A percentile compares a stretch with the other conserved stretches of the same genome.
These are phyloP conservation scores for Protobothrops flavoviridis DNA, from an alignment of 2,113 vertebrate genomes.

Conservation along the genomic window DNA sequence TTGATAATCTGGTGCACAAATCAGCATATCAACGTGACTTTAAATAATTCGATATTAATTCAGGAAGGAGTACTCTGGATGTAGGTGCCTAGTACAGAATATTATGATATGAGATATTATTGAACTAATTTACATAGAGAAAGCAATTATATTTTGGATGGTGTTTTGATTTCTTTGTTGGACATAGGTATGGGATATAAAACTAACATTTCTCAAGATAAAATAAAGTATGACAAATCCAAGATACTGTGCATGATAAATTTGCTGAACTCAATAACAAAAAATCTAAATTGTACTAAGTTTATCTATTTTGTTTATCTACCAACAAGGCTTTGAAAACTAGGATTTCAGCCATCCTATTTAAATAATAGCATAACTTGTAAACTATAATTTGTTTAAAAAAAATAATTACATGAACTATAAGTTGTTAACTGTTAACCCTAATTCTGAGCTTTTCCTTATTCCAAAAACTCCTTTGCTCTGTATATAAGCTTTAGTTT, in stretches of 20 bases:
- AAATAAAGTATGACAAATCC: not conserved
- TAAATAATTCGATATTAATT: not conserved
- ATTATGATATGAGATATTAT: not conserved
- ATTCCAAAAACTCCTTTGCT: not conserved
- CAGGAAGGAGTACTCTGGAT: not conserved
- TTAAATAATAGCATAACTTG: not conserved
- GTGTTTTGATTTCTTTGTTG: not conserved
- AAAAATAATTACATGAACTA: not conserved
- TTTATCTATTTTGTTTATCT: not conserved
- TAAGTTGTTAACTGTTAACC: not conserved
- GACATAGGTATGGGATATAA: not conserved
- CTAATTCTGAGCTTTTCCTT: not conserved
- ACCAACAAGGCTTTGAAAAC: not conserved
- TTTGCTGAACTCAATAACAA: not conserved
- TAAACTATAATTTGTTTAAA: not conserved
- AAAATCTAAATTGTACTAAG: not conserved
- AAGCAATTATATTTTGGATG: not conserved
- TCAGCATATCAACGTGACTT: not conserved
- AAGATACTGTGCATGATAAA: not conserved
- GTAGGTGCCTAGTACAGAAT: not conserved
- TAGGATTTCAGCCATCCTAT: not conserved
- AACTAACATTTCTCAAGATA: not conserved
- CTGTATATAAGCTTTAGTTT: not conserved
- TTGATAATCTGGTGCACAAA: not conserved
- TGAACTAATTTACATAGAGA: not conserved